These are phyloP conservation scores for Cryptoblepharus egeriae DNA, from an alignment of 2,797 vertebrate species.

Conservation along the genomic window DNA sequence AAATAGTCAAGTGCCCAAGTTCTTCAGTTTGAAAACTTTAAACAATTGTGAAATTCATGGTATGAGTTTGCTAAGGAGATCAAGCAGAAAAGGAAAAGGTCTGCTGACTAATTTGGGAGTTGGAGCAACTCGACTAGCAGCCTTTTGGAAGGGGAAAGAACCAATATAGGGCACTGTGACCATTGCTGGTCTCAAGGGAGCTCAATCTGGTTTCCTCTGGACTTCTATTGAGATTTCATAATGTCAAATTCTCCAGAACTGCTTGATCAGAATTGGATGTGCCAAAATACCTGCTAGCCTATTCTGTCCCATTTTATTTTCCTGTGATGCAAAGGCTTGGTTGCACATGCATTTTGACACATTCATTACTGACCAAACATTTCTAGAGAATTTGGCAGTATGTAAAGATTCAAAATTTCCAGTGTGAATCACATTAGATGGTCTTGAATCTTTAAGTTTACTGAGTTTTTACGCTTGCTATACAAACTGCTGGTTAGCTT, in stretches of 20 bases:
- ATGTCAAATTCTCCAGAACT: background rate
- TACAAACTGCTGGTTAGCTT: background rate
- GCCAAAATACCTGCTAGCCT: background rate
- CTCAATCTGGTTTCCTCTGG: background rate
- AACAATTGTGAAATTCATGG: background rate
- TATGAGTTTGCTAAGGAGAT: background rate
- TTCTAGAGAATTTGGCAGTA: too few species aligned
- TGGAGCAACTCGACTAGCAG: background rate
- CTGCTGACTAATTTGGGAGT: background rate
- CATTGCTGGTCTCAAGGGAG: background rate
- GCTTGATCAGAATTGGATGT: background rate
- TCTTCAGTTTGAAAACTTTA: background rate
- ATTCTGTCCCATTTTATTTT: too few species aligned
- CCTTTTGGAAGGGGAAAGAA: background rate
- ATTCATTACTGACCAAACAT: too few species aligned
- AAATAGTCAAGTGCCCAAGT: background rate
- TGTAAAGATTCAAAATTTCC: too few species aligned
- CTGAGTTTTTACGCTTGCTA: background rate
- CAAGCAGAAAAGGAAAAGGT: background rate
- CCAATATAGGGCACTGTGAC: background rate
- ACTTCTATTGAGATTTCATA: background rate
- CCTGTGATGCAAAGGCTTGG: too few species aligned
- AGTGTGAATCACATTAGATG: background rate
- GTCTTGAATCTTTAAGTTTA: background rate
- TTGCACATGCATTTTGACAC: too few species aligned